Evolutionary conservation across 2,797 vertebrate genomes (phyloP), one percentile per base, ranked within the genome.

Genomic region (Pterois miles): DNA sequence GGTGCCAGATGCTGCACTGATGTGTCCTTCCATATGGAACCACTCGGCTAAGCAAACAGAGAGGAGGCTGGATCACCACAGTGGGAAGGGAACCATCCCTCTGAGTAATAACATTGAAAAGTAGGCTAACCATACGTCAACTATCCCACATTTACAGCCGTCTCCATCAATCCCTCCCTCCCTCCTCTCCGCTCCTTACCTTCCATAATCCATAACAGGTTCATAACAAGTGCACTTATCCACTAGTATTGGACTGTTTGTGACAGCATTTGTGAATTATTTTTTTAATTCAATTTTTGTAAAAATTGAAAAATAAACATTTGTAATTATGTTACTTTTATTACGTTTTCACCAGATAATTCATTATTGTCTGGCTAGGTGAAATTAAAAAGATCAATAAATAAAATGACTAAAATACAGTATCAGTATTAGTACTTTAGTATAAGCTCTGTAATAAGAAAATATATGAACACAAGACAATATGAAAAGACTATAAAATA

Each of bases 1-100:
- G 16, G 74, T 84, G 76, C 89, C 90, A 90, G 84, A 93, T 90
- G 90, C 89, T 89, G 77, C 82, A 60, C 87, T 87, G 88, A 86
- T 91, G 88, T 86, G 84, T 84, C 85, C 83, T 66, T 93, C 89
- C 94, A 95, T 95, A 95, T 95, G 95, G 95, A 96, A 95, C 76
- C 94, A 95, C 95, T 95, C 88, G 78, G 81, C 89, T 92, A 92
- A 93, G 91, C 92, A 95, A 95, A 95, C 92, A 94, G 83, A 92
- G 83, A 93, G 85, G 80, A 92, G 91, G 86, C 91, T 87, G 79
- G 90, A 94, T 89, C 90, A 86, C 92, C 87, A 90, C 91, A 88
- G 88, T 88, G 80, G 85, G 90, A 92, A 92, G 83, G 89, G 89
- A 93, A 91, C 83, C 81, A 60, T 93, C 89, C 89, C 90, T 92